Percentiles rank a stretch among this genome's conserved stretches.
Conservation (phyloP, 2,113 vertebrate genomes). For the Apistogramma diplotaenia region DNA sequence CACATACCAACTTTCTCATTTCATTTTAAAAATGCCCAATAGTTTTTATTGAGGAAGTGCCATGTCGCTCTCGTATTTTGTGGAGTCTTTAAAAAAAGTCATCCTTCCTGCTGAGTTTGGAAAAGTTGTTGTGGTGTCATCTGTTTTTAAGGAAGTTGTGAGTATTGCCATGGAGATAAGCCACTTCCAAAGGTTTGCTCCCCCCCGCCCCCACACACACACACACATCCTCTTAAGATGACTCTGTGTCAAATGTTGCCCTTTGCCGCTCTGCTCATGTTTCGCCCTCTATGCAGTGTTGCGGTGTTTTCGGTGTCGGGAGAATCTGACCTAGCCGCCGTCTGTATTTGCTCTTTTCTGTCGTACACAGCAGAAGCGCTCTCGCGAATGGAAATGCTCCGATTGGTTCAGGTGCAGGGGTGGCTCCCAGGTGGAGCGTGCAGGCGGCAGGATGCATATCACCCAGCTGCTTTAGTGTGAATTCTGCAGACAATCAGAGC, state of each 20-base stretch:
- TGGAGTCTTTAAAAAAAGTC: neutral
- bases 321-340: neutral
- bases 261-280: neutral
- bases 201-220: too few species aligned
- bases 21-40: neutral
- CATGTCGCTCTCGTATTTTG: neutral
- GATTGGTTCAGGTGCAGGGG: neutral
- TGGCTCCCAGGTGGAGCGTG: neutral
- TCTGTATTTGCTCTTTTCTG: neutral
- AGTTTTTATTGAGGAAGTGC: neutral
- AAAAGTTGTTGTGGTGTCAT: neutral
- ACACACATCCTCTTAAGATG: neutral
- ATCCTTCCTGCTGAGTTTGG: neutral
- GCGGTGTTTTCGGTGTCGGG: neutral
- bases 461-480: neutral
- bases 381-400: neutral
- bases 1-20: neutral
- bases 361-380: neutral
- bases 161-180: neutral
- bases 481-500: neutral
- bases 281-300: neutral
- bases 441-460: neutral
- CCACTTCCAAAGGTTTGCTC: too few species aligned
- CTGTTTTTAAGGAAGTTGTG: neutral
- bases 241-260: neutral